Conservation (phyloP, 2,113 vertebrate genomes). For the Aramus guarauna region DNA sequence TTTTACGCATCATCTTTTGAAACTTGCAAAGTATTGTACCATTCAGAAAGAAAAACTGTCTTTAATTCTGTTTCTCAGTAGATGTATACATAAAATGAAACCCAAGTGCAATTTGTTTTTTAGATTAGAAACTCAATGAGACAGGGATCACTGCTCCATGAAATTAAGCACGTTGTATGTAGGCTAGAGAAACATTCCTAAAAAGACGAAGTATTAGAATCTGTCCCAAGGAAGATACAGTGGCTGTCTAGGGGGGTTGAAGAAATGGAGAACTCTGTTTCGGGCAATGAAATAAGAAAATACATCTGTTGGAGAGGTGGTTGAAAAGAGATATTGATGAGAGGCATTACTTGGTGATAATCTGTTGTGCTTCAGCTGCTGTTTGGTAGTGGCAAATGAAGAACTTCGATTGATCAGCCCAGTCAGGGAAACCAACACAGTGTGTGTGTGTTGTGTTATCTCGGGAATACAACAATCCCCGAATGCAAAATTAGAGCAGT, state of each 20-base stretch:
- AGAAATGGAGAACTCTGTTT: neutral
- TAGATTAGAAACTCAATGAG: conserved; percentile 11
- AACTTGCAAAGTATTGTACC: neutral
- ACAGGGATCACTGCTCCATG: conserved; percentile 42
- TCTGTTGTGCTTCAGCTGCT: neutral
- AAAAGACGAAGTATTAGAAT: neutral
- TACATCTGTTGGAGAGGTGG: neutral
- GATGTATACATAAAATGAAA: neutral
- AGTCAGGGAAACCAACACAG: neutral
- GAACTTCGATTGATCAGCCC: neutral
- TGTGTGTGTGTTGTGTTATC: neutral
- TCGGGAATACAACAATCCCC: neutral
- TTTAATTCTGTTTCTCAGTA: neutral
- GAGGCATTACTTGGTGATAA: neutral
- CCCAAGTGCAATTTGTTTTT: neutral
- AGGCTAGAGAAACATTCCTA: neutral
- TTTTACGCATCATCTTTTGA: neutral
- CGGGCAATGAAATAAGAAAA: neutral
- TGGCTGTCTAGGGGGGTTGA: neutral
- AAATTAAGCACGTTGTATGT: neutral
- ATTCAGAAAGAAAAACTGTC: neutral
- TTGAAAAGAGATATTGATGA: neutral
- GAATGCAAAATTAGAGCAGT: neutral
- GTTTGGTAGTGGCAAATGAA: neutral
- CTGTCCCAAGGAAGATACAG: neutral